phyloP scores from a whole-genome alignment of 2,113 vertebrate genomes.

The Collichthys lucidus region DNA sequence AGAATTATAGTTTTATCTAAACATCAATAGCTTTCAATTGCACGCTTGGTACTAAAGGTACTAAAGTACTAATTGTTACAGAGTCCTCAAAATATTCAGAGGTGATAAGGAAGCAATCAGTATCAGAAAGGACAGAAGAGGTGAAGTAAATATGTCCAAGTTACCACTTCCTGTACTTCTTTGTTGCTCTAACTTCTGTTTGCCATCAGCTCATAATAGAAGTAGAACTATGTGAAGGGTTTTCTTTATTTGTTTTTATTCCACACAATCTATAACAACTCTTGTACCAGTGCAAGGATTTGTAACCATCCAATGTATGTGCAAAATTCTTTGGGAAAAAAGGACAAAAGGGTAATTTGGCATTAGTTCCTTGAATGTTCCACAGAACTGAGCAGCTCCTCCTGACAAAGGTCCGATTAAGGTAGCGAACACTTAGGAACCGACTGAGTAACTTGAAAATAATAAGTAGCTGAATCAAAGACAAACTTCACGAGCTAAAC shows the following conservation, averaged over 20 bases:
- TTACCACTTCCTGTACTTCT: background rate
- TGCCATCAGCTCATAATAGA: background rate
- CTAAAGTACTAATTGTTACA: background rate
- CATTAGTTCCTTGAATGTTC: background rate
- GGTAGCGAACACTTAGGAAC: background rate
- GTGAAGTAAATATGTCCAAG: background rate
- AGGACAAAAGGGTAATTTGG: background rate
- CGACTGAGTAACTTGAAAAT: too few relatives aligned
- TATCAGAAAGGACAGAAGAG: background rate
- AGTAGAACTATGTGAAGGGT: background rate
- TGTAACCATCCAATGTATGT: background rate
- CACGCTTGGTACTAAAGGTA: too few relatives aligned
- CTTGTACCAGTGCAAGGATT: background rate
- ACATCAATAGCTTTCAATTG: background rate
- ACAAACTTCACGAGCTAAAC: background rate
- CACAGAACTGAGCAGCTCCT: background rate
- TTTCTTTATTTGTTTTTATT: background rate
- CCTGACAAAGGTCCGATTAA: too few relatives aligned
- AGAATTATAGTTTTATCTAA: background rate
- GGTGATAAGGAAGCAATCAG: background rate
- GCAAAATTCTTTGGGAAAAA: background rate
- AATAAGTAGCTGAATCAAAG: background rate
- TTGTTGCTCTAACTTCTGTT: background rate
- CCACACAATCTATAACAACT: too few relatives aligned
- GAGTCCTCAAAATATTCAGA: slow-evolving; percentile 8